Evolutionary conservation across 2,113 vertebrate species (phyloP), one percentile per base, ranked within the genome.

Genomic region (Megaleporinus macrocephalus): DNA sequence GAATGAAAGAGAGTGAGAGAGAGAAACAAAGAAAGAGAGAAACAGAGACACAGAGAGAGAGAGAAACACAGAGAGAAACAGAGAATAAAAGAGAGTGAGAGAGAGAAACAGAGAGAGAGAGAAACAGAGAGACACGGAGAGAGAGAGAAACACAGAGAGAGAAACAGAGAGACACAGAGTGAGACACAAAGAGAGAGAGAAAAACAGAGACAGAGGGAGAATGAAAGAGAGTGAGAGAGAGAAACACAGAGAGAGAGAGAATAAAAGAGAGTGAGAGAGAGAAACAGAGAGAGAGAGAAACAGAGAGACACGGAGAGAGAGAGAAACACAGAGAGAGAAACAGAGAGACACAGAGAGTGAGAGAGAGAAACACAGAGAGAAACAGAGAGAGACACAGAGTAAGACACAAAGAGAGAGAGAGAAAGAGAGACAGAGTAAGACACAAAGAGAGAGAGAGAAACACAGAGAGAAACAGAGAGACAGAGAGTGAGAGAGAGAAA

Each of bases 231-330:
- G 1, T 61, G 14, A 6, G 62, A 24, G 20, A 33, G 10, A 51
- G n/a, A n/a, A n/a, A n/a, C n/a, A n/a, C n/a, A 0, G 49, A 11
- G 72, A 4, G 11, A 76, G 1, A 65, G 14, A 6, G 62, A 24
- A n/a, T n/a, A n/a, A n/a, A n/a, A n/a, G 20, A 33, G 10, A 51
- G n/a, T 98, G 91, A 0, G 49, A 11, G 72, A 4, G 11, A 76
- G 1, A 65, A 14, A 6, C 55, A 24, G 20, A 33, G 10, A 51
- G 91, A 0, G 49, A 11, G 72, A 4, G 11, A 76, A 1, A 65
- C 12, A 6, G 62, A 24, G 20, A 33, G 10, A 51, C n/a, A n/a
- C n/a, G n/a, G 49, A 11, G 72, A 4, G 11, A 76, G 1, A 65
- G 14, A 6, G 62, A 24, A 18, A 33, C 7, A 51, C 14, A 0